phyloP scores from a whole-genome alignment of 2,113 vertebrate species.

The Dromaius novaehollandiae region DNA sequence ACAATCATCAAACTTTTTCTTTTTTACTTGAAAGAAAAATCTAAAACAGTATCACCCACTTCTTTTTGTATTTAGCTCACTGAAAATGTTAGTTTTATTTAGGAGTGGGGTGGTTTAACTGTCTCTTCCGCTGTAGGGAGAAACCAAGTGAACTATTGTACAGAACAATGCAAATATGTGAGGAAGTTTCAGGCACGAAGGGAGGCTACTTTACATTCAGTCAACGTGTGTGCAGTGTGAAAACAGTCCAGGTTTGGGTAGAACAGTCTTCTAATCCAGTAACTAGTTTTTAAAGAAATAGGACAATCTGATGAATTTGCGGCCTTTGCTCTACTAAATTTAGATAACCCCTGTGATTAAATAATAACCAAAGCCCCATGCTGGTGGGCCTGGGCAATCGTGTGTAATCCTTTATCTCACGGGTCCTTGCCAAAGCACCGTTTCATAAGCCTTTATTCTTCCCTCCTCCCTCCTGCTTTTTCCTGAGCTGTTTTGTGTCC shows the following conservation, averaged over 20 bases:
- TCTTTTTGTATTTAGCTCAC: neutral
- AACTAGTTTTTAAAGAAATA: neutral
- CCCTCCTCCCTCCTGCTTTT: neutral
- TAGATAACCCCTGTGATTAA: neutral
- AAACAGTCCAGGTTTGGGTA: neutral
- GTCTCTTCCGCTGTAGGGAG: neutral
- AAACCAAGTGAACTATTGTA: neutral
- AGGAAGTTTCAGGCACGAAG: neutral
- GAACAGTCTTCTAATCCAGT: neutral
- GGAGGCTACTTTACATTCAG: constrained; percentile 6
- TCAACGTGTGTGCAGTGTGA: neutral
- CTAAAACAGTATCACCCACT: neutral
- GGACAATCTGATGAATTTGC: neutral
- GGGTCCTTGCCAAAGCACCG: neutral
- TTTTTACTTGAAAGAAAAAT: neutral
- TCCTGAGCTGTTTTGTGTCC: constrained; percentile 24
- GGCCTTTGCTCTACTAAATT: neutral
- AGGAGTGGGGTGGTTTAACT: neutral
- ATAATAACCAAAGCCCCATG: neutral
- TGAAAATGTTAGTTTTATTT: neutral
- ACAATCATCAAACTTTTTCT: neutral
- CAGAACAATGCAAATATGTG: neutral
- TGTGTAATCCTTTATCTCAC: neutral
- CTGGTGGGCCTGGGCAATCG: neutral
- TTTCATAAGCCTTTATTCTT: neutral